Evolutionary conservation across 2,888 invertebrate genomes (phyloP), one percentile per base, ranked within the genome.

Genomic region (Molanna angustata): DNA sequence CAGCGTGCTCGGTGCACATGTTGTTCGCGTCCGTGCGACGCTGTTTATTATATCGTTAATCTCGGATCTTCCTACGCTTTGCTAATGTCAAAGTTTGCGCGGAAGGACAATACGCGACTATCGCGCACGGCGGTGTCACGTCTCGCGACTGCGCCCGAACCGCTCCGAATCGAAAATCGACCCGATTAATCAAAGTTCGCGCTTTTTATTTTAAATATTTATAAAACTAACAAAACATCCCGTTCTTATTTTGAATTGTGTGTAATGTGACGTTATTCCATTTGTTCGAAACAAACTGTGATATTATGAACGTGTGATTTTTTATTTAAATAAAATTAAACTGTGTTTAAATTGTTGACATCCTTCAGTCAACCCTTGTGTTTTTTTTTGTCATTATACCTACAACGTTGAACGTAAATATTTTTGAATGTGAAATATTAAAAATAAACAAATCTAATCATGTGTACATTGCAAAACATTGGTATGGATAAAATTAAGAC

Each of bases 401-500:
- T n/a, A n/a, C n/a, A n/a, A n/a, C n/a, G n/a, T n/a, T n/a, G n/a
- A n/a, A n/a, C n/a, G n/a, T n/a, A n/a, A n/a, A n/a, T n/a, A n/a
- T n/a, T n/a, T n/a, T n/a, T n/a, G n/a, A n/a, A n/a, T n/a, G n/a
- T n/a, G n/a, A n/a, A n/a, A n/a, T n/a, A n/a, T n/a, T n/a, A n/a
- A n/a, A n/a, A n/a, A n/a, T n/a, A n/a, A n/a, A n/a, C n/a, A n/a
- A n/a, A n/a, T n/a, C n/a, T n/a, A n/a, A n/a, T n/a, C n/a, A n/a
- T n/a, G n/a, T n/a, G n/a, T n/a, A n/a, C n/a, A n/a, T n/a, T n/a
- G n/a, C n/a, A n/a, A n/a, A n/a, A n/a, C n/a, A n/a, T n/a, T n/a
- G n/a, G n/a, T n/a, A 59, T 59, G 59, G 59, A 59, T 54, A 59
- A 52, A 45, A 14, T 54, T 27, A 52, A 41, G 37, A 19, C 45